phyloP scores from a whole-genome alignment of 2,113 vertebrate genomes.

The Carlito syrichta region DNA sequence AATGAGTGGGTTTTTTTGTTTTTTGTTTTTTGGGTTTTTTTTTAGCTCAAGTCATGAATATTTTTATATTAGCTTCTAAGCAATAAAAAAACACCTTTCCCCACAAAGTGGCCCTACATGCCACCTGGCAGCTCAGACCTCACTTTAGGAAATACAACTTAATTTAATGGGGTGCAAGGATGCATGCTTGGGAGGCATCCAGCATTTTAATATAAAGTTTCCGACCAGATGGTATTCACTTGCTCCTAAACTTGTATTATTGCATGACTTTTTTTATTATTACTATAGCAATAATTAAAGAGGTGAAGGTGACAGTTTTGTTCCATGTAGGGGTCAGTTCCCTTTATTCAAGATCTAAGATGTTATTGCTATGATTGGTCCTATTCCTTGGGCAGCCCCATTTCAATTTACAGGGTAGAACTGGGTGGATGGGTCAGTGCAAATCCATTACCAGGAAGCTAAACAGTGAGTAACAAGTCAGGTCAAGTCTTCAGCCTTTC shows the following conservation, averaged over 20 bases:
- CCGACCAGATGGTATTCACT: conserved; percentile 24
- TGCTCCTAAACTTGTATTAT: neutral
- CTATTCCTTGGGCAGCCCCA: neutral
- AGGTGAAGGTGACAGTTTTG: neutral
- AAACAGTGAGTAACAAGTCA: neutral
- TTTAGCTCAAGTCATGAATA: neutral
- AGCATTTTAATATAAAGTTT: conserved; percentile 22
- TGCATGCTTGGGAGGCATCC: neutral
- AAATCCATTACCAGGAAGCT: neutral
- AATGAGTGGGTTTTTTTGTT: neutral
- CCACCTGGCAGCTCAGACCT: conserved; percentile 29
- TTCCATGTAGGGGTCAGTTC: neutral
- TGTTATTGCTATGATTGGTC: neutral
- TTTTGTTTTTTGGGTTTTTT: neutral
- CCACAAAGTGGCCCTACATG: neutral
- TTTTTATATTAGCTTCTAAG: neutral
- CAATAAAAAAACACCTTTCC: conserved; percentile 42
- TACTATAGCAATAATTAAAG: neutral
- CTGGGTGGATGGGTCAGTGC: neutral
- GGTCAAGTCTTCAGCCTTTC: neutral
- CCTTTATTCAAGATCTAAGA: neutral
- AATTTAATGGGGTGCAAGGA: conserved; percentile 35
- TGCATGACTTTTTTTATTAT: neutral
- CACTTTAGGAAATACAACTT: conserved; percentile 37
- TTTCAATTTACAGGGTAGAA: neutral